Evolutionary conservation across 2,797 vertebrate genomes (phyloP), one percentile per base, ranked within the genome.

Genomic region (Pipistrellus pygmaeus): DNA sequence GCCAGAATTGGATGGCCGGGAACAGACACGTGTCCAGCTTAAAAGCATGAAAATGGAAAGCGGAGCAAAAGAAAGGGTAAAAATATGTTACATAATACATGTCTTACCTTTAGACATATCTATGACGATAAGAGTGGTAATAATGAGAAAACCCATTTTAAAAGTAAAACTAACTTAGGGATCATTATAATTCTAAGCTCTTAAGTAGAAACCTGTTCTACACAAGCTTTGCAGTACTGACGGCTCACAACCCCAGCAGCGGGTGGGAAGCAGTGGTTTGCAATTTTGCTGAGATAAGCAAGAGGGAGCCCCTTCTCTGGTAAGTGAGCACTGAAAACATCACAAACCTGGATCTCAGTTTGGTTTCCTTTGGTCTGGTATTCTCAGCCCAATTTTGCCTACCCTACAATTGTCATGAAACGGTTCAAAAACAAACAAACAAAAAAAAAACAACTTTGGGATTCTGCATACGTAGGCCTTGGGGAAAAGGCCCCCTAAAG

Each of bases 81-180:
- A 82, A 46, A 57, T 48, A 72, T 27, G 53, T 55, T 77, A 86
- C 25, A 30, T 35, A 76, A 83, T 30, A 62, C 23, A 41, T n/a
- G 30, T 69, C 80, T 91, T 32, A 68, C 3, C 51, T 92, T 75
- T 23, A 53, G 15, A 71, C 46, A 12, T 32, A 86, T 20, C 35
- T 38, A 80, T 38, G 48, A 62, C 41, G 46, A 32, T 25, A 38
- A 38, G 30, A 75, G 9, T 48, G 38, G 44, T 21, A 84, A 75
- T 46, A 71, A 78, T 60, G 44, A 66, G 20, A 72, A 76, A 66
- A 88, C 5, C 21, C 10, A 21, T 81, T 72, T 73, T 69, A 53
- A 14, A 93, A 77, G 68, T 85, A 81, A 68, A 83, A 72, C 30
- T 57, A 76, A 90, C 60, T 62, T 84, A 86, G 17, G 73, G 51